Base-by-base conservation (phyloP, 1,140 invertebrate genomes). In the Carposina sasakii region DNA sequence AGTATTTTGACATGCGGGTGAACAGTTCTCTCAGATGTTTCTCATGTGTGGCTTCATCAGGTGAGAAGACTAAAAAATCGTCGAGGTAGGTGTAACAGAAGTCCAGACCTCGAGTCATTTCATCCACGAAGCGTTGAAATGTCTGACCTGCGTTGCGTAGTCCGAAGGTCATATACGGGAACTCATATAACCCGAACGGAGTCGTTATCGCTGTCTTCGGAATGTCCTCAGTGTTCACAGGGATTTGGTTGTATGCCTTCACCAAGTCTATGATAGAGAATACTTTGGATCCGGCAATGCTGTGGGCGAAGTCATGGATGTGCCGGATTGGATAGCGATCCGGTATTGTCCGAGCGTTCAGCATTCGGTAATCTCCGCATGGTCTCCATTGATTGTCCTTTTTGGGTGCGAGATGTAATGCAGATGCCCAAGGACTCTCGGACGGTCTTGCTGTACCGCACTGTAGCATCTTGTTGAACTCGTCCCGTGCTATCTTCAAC, bases 91-190 rank as follows among this genome's bases (percentile, higher is more conserved):
- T 10, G 31, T 17, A 44, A 19, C 24, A 9, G 20, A 28, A 44
- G 15, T 44, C 54, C 9, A 73, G 52, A 9, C 59, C 78, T 28
- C 56, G 12, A 2, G 86, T 54, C 2, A 86, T 59, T 17, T 69
- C 26, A 57, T 85, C 67, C 43, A 88, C 86, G 16, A 82, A 71
- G n/a, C 87, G 44, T 56, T 87, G 81, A 54, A 88, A 89, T 1
- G 74, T 81, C 16, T 82, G 70, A 9, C 70, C 70, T n/a, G 81
- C 81, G 54, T 84, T 85, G 13, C 53, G 49, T 20, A 87, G 61
- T n/a, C 86, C 84, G 44, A 87, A 85, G n/a, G 59, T 46, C 60
- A 86, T 71, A 0, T 12, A 12, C 12, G 24, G 24, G 12, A 28
- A 28, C 12, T 28, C 24, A 12, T 28, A 28, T 6, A 77, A 56